Evolutionary conservation across 1,140 invertebrate genomes (phyloP).

Genomic region (Hylaeus volcanicus): DNA sequence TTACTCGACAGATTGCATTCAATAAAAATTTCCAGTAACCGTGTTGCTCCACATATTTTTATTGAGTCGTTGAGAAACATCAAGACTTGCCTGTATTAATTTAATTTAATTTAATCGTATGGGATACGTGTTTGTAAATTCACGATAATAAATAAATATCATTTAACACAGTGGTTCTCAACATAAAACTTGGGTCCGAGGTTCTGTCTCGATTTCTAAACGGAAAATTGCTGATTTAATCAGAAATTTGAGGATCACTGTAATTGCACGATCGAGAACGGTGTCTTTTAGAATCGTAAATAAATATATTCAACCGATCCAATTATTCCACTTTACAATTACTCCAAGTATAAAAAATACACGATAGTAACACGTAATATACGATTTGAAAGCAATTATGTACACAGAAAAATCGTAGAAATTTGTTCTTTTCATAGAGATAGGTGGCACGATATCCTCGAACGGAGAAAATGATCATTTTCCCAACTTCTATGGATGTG

Average conservation of each 20-base stretch:
- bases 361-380: constrained; percentile 24
- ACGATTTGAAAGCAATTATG: constrained; percentile 36
- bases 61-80: neutral
- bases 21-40: neutral
- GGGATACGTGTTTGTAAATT: neutral
- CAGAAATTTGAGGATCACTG: neutral
- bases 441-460: constrained; percentile 7
- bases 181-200: too few relatives aligned
- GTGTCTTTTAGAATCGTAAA: neutral
- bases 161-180: neutral
- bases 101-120: neutral
- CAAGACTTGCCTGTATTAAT: neutral
- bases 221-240: neutral
- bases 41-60: neutral
- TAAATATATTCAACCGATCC: constrained; percentile 7
- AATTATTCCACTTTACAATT: neutral
- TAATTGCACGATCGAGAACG: neutral
- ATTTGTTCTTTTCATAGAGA: neutral
- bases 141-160: neutral
- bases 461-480: neutral
- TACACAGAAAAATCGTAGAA: constrained; percentile 19
- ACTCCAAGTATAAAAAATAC: constrained; percentile 38
- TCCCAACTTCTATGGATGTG: neutral
- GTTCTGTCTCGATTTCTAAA: neutral
- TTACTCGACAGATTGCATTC: neutral